phyloP scores from a whole-genome alignment of 2,113 vertebrate species.

The Guaruba guarouba region DNA sequence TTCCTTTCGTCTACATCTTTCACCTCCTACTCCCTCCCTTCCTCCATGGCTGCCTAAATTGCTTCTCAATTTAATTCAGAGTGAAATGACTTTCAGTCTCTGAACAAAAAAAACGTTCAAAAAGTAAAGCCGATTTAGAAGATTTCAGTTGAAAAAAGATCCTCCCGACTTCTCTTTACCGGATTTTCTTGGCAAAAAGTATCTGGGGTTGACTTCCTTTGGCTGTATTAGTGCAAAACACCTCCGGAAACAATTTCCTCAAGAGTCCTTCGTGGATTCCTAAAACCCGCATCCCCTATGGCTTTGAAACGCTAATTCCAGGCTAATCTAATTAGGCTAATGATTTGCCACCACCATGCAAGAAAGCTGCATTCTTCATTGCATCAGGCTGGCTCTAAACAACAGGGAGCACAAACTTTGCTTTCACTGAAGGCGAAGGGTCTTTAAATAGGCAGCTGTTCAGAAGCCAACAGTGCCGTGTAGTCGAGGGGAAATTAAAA shows the following conservation, averaged over 20 bases:
- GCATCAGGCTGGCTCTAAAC: not conserved
- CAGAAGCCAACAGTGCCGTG: not conserved
- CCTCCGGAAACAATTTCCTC: not conserved
- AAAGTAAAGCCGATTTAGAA: not conserved
- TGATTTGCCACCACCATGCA: not conserved
- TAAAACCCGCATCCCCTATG: rapidly evolving
- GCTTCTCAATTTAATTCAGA: not conserved
- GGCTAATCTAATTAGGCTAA: constrained; percentile 29
- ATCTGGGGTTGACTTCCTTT: not conserved
- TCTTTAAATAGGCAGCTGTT: not conserved
- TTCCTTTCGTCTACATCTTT: not conserved
- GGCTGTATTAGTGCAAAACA: rapidly evolving
- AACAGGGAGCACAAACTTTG: not conserved
- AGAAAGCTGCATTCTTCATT: not conserved
- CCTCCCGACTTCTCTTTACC: not conserved
- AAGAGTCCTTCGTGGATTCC: not conserved
- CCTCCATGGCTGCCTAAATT: not conserved
- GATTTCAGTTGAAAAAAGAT: not conserved
- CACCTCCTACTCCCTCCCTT: not conserved
- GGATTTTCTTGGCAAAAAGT: not conserved
- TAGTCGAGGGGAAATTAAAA: not conserved
- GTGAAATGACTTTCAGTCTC: not conserved
- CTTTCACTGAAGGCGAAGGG: not conserved
- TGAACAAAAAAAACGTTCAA: not conserved
- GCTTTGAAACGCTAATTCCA: not conserved